Base-by-base conservation (phyloP, 2,113 vertebrate genomes). In the Sinocyclocheilus anophthalmus region DNA sequence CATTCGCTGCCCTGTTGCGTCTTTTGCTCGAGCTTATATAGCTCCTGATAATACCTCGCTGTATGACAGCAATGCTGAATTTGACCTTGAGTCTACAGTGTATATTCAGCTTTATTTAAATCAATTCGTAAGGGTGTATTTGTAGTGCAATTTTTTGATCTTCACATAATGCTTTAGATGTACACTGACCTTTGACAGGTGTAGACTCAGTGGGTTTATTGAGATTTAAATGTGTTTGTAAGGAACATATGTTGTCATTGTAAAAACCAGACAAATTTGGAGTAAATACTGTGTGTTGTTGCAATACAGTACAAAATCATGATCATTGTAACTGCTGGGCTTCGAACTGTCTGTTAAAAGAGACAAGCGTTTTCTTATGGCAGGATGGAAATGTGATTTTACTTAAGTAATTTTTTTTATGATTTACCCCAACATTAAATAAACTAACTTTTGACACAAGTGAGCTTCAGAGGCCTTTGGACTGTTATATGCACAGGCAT, bases 381-480 rank as follows among this genome's bases (percentile, higher is more conserved):
- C 26, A 70, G 42, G 26, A 50, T n/a, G 20, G 63, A 67, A 83
- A 69, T 83, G n/a, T 22, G 30, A 53, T 7, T 82, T 82, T 33
- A 69, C 42, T 45, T 33, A 18, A 30, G 7, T 57, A 12, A 9
- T 77, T 53, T 18, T 33, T 20, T 33, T 79, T 16, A 80, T 61
- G 77, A 80, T 61, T 80, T 63, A 80, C 55, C 57, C 30, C 22
- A 48, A 86, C 86, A 91, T 87, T 86, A 92, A 89, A 87, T 90
- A 90, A 91, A 86, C 84, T 89, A 92, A 92, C 89, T 88, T 91
- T 90, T 88, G 67, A 88, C 89, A 92, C 81, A 85, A 65, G 77
- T 87, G 33, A 87, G 85, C 63, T 85, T 81, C 87, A 88, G 85
- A 91, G 89, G 90, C 91, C 90, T 94, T 95, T 94, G 92, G 92